A percentile compares a stretch with the other conserved stretches of the same genome.
These are phyloP conservation scores for Corythornis madagascariensis DNA, from an alignment of 2,113 vertebrate species.

Conservation along the genomic window DNA sequence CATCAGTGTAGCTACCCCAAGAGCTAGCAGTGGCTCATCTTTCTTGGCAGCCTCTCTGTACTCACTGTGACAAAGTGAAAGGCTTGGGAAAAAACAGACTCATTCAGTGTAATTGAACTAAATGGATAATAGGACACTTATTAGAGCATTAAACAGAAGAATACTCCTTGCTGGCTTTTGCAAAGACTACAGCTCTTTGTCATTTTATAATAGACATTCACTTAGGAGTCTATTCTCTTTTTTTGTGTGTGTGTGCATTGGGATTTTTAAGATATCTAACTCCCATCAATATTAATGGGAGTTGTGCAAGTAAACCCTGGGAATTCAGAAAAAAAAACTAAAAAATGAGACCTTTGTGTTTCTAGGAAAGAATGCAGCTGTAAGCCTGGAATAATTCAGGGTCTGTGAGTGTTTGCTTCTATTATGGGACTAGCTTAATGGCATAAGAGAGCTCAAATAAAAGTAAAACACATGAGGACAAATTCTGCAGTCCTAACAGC, in stretches of 20 bases:
- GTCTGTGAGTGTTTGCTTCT: slow-evolving; percentile 3
- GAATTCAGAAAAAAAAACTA: slow-evolving; percentile 11
- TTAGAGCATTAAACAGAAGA: slow-evolving; percentile 58
- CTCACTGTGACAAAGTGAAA: slow-evolving; percentile 48
- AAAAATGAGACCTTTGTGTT: background rate
- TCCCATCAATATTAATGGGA: slow-evolving; percentile 46
- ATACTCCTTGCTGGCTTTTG: slow-evolving; percentile 32
- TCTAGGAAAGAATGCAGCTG: background rate
- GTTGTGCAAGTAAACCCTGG: slow-evolving; percentile 17
- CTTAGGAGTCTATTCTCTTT: slow-evolving; percentile 44
- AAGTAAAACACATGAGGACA: background rate
- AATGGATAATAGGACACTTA: slow-evolving; percentile 67
- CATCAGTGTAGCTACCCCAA: slow-evolving; percentile 11
- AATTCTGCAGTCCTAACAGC: background rate
- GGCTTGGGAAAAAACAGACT: slow-evolving; percentile 58
- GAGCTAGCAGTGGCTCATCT: slow-evolving; percentile 44
- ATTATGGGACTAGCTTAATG: background rate
- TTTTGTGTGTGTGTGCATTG: background rate
- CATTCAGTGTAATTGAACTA: slow-evolving; percentile 63
- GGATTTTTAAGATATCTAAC: slow-evolving; percentile 28
- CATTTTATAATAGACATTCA: slow-evolving; percentile 52
- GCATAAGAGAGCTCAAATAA: background rate
- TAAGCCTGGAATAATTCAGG: background rate
- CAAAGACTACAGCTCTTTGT: slow-evolving; percentile 60
- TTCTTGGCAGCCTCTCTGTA: slow-evolving; percentile 27